A percentile compares a stretch with the other conserved stretches of the same genome.
phyloP scores from a whole-genome alignment of 2,888 invertebrate genomes.

The Chelonus formosanus region DNA sequence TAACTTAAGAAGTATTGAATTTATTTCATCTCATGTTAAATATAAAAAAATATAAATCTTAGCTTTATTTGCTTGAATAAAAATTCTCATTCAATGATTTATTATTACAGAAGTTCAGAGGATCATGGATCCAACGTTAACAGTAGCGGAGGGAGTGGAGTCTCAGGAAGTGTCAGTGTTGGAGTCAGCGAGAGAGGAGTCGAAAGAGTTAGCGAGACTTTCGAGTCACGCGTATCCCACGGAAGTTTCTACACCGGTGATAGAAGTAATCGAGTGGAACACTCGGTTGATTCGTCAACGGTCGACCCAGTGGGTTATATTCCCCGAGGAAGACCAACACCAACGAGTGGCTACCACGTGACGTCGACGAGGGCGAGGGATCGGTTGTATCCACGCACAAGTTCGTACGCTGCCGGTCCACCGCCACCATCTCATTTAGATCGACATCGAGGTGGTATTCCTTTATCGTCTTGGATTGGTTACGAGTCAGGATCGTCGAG shows the following conservation, averaged over 20 bases:
- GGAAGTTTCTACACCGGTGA: conserved; percentile 60
- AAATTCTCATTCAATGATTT: neutral
- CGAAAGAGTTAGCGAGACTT: conserved; percentile 50
- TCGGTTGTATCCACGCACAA: conserved; percentile 60
- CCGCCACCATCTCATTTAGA: conserved; percentile 63
- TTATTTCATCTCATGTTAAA: neutral
- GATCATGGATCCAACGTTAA: conserved; percentile 57
- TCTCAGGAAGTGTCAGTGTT: conserved; percentile 44
- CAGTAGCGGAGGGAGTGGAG: conserved; percentile 46
- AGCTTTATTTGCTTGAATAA: too few relatives aligned
- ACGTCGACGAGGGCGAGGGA: conserved; percentile 63
- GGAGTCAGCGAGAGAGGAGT: conserved; percentile 66
- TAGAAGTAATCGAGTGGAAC: conserved; percentile 55
- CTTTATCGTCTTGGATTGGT: conserved; percentile 59
- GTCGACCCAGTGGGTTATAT: conserved; percentile 60
- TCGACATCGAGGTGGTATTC: conserved; percentile 57
- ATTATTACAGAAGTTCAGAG: conserved; percentile 59
- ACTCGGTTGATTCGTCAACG: conserved; percentile 53
- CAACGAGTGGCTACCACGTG: conserved; percentile 58
- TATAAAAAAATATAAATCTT: neutral
- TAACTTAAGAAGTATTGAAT: too few relatives aligned
- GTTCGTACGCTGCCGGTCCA: conserved; percentile 61
- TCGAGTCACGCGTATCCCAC: conserved; percentile 64
- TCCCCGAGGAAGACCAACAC: conserved; percentile 58
- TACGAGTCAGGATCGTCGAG: conserved; percentile 59